Evolutionary conservation across 2,797 vertebrate genomes (phyloP).

Genomic region (Loris lydekkerianus): DNA sequence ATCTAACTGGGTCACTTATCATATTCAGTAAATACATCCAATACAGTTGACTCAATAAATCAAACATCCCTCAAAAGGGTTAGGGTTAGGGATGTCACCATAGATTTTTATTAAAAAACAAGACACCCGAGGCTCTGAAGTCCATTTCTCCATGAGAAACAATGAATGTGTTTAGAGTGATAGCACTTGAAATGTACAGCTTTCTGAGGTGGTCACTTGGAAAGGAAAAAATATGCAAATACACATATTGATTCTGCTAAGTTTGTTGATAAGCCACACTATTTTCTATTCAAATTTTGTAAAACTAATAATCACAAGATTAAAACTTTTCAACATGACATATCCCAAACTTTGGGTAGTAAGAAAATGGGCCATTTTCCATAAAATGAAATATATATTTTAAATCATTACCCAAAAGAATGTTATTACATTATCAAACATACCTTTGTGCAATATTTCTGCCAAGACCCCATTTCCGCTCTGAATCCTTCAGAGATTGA

Average conservation of each 20-base stretch:
- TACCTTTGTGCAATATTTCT: slow-evolving; percentile 94
- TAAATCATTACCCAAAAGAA: slow-evolving; percentile 44
- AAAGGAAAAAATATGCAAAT: slow-evolving; percentile 6
- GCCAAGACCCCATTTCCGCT: slow-evolving; percentile 96
- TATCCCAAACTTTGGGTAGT: background rate
- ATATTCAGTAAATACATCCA: background rate
- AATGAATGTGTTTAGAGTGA: background rate
- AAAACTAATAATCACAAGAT: background rate
- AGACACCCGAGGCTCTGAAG: background rate
- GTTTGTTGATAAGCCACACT: background rate
- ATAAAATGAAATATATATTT: slow-evolving; percentile 49
- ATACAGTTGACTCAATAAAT: background rate
- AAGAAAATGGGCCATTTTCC: slow-evolving; percentile 47
- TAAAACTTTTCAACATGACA: slow-evolving; percentile 13
- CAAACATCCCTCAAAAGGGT: background rate
- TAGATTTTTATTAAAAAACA: slow-evolving; percentile 27
- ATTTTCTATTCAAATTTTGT: background rate
- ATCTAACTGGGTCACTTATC: background rate
- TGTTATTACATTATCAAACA: slow-evolving; percentile 65
- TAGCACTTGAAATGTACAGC: background rate
- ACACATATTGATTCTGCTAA: background rate
- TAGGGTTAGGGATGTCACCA: background rate
- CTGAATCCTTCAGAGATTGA: slow-evolving; percentile 92
- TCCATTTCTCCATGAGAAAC: background rate
- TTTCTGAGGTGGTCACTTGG: background rate